phyloP scores from a whole-genome alignment of 2,797 vertebrate genomes.

The Chrysocyon brachyurus region DNA sequence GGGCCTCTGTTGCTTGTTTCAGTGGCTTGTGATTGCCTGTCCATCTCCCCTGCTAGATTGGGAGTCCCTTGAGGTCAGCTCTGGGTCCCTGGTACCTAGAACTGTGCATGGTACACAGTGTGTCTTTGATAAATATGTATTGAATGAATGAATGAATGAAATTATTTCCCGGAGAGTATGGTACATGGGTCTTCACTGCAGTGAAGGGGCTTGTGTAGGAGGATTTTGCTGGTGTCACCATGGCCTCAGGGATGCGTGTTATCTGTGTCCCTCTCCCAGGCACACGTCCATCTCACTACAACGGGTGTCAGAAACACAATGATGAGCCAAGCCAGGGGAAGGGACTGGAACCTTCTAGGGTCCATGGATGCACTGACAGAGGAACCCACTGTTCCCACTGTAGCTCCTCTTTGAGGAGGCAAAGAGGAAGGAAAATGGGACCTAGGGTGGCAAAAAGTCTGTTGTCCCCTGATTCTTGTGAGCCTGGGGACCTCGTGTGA shows the following conservation, averaged over 20 bases:
- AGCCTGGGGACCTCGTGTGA: not conserved
- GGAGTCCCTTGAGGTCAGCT: not conserved
- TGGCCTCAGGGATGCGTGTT: not conserved
- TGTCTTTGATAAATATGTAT: not conserved
- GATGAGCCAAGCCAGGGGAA: not conserved
- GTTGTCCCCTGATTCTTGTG: not conserved
- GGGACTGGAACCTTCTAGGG: not conserved
- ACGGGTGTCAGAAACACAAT: not conserved
- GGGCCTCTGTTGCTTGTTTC: not conserved
- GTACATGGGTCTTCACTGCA: no score
- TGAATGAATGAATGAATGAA: not conserved
- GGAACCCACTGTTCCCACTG: not conserved
- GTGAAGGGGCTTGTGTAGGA: accelerated
- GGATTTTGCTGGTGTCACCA: accelerated
- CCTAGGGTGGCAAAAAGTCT: accelerated
- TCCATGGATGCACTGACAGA: accelerated
- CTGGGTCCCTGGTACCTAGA: not conserved
- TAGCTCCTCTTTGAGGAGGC: not conserved
- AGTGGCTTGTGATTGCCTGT: not conserved
- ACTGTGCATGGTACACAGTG: not conserved
- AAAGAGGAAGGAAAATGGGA: not conserved
- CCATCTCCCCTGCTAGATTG: not conserved
- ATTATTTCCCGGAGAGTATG: no score
- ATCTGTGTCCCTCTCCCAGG: not conserved
- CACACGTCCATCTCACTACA: not conserved